These are phyloP conservation scores for Tyrannus savana DNA, from an alignment of 2,113 vertebrate genomes.

Conservation along the genomic window DNA sequence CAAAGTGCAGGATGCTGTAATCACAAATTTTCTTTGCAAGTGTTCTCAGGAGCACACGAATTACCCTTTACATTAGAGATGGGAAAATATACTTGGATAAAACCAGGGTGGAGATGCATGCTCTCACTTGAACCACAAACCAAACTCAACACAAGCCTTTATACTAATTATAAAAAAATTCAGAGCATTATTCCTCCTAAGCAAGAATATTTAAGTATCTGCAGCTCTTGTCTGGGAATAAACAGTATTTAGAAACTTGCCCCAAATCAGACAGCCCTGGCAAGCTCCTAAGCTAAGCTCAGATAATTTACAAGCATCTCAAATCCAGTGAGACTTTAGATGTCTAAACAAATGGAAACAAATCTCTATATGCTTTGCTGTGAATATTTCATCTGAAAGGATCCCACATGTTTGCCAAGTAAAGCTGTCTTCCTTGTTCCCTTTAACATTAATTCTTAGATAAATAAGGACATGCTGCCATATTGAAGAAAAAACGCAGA, in stretches of 20 bases:
- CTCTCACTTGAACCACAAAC: not conserved
- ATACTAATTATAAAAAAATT: not conserved
- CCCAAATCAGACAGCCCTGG: not conserved
- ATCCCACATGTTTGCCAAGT: not conserved
- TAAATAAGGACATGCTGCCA: not conserved
- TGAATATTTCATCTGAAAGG: not conserved
- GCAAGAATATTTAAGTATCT: not conserved
- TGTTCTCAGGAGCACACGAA: not conserved
- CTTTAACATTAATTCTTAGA: not conserved
- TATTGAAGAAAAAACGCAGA: not conserved
- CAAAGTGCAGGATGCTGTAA: not conserved
- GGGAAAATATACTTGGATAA: not conserved
- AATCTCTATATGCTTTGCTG: not conserved
- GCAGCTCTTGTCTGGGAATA: not conserved
- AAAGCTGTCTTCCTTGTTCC: not conserved
- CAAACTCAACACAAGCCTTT: not conserved
- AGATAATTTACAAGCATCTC: not conserved
- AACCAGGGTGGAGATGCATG: not conserved
- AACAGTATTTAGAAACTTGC: not conserved
- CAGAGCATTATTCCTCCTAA: not conserved
- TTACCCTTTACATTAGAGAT: not conserved
- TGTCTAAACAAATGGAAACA: slow-evolving; percentile 35
- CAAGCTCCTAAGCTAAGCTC: not conserved
- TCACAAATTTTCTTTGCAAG: not conserved
- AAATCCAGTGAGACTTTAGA: slow-evolving; percentile 23